phyloP scores from a whole-genome alignment of 30 jellyfish, hydroid and myxozoan species.

The Turritopsis rubra region DNA sequence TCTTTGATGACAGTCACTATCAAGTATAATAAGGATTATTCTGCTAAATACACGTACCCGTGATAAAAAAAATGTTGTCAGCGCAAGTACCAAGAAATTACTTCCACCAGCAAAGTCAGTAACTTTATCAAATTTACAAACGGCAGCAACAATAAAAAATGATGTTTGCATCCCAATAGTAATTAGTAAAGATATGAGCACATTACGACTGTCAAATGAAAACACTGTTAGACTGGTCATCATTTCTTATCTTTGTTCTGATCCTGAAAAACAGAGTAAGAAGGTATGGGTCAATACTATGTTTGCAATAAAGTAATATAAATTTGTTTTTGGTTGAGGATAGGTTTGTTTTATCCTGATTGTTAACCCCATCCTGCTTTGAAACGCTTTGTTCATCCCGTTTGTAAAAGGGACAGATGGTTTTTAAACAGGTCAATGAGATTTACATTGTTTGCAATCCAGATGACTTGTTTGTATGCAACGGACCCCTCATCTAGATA shows the following conservation, averaged over 20 bases:
- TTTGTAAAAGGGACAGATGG: too few species aligned
- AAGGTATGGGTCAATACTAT: too few species aligned
- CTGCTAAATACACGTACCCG: neutral
- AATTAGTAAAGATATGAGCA: constrained; percentile 20
- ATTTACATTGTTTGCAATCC: too few species aligned
- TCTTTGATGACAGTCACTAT: neutral
- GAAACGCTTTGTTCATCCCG: too few species aligned
- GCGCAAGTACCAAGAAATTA: constrained; percentile 23
- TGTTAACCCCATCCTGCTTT: too few species aligned
- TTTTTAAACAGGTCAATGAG: too few species aligned
- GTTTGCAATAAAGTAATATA: too few species aligned
- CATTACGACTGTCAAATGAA: constrained; percentile 23
- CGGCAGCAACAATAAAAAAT: constrained; percentile 31
- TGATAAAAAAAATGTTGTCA: constrained; percentile 22
- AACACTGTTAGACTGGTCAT: neutral
- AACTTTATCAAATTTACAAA: constrained; percentile 33
- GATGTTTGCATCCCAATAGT: constrained; percentile 39
- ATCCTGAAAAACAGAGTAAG: too few species aligned
- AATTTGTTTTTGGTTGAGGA: too few species aligned
- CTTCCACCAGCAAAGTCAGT: constrained; percentile 44
- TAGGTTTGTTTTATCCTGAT: too few species aligned
- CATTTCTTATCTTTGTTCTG: neutral
- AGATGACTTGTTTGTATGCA: too few species aligned
- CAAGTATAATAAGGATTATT: neutral
- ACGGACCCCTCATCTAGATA: too few species aligned